Conservation (phyloP, 2,113 vertebrate genomes). For the Neolamprologus modestus region DNA sequence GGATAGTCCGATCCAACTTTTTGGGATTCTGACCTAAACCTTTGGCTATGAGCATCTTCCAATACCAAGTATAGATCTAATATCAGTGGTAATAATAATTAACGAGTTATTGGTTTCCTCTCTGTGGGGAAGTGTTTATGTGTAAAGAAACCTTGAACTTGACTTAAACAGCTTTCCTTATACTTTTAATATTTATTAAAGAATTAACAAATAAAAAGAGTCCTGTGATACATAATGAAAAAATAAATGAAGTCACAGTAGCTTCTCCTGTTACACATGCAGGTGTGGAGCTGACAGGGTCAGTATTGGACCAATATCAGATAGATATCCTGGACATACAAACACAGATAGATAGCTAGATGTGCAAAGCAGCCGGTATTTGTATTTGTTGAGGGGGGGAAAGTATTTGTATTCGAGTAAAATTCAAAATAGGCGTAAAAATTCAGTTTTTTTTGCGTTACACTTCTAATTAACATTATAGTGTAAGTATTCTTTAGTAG, state of each 20-base stretch:
- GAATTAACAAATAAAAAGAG: not conserved
- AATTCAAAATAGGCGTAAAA: not conserved
- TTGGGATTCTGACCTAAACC: not conserved
- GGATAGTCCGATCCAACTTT: not conserved
- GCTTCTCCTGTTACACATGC: not conserved
- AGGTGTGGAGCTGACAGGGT: not conserved
- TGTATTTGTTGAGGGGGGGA: not conserved
- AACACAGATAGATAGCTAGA: not conserved
- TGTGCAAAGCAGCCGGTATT: not conserved
- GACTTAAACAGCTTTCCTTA: not conserved
- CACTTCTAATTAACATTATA: not conserved
- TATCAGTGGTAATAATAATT: not conserved
- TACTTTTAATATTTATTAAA: not conserved
- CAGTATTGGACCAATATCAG: not conserved
- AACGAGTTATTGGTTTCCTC: not conserved
- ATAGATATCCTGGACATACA: not conserved
- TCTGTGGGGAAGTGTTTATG: not conserved
- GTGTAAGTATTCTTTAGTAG: not conserved
- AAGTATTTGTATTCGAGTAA: not conserved
- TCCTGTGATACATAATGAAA: too few species aligned
- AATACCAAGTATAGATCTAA: not conserved
- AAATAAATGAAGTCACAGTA: not conserved
- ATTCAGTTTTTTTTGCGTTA: accelerated
- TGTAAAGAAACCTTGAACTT: not conserved
- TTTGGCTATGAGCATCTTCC: not conserved